Conservation (phyloP, 1,140 invertebrate genomes). For the Temnothorax nylanderi region DNA sequence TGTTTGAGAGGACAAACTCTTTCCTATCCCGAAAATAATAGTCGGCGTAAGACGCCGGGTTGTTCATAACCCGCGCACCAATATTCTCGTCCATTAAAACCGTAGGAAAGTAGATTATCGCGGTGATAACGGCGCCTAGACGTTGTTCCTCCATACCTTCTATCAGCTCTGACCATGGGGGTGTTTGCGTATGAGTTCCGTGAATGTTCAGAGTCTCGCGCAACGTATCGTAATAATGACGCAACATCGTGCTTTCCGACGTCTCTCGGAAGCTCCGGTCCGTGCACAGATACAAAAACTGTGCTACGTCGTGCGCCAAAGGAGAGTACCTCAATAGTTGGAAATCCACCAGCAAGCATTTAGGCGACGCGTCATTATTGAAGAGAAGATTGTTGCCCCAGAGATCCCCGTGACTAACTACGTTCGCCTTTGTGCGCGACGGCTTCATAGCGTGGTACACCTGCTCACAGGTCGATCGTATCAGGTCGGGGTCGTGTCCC, state of each 20-base stretch:
- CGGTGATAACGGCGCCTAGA: constrained; percentile 76
- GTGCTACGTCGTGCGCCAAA: constrained; percentile 84
- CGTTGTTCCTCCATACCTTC: constrained; percentile 79
- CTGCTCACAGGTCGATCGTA: constrained; percentile 76
- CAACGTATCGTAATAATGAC: constrained; percentile 80
- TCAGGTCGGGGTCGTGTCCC: constrained; percentile 75
- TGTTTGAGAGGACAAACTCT: constrained; percentile 66
- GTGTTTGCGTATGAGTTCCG: constrained; percentile 46
- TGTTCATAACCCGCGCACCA: constrained; percentile 64
- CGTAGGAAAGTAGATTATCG: constrained; percentile 77
- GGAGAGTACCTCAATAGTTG: constrained; percentile 86
- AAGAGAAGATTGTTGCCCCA: constrained; percentile 89
- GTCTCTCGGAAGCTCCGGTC: constrained; percentile 75
- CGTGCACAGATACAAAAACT: constrained; percentile 80
- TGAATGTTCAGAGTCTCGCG: constrained; percentile 62
- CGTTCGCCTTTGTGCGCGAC: constrained; percentile 86
- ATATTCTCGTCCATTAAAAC: constrained; percentile 77
- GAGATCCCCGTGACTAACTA: constrained; percentile 87
- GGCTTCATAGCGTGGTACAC: constrained; percentile 84
- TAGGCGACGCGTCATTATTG: constrained; percentile 75
- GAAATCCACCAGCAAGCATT: constrained; percentile 88
- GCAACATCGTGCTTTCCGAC: constrained; percentile 75
- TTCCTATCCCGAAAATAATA: constrained; percentile 75
- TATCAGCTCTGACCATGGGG: constrained; percentile 77
- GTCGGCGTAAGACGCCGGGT: constrained; percentile 71